A percentile compares a stretch with the other conserved stretches of the same genome.
Conservation (phyloP, 92 coral and sea anemone genomes). For the Phenganax marumi region DNA sequence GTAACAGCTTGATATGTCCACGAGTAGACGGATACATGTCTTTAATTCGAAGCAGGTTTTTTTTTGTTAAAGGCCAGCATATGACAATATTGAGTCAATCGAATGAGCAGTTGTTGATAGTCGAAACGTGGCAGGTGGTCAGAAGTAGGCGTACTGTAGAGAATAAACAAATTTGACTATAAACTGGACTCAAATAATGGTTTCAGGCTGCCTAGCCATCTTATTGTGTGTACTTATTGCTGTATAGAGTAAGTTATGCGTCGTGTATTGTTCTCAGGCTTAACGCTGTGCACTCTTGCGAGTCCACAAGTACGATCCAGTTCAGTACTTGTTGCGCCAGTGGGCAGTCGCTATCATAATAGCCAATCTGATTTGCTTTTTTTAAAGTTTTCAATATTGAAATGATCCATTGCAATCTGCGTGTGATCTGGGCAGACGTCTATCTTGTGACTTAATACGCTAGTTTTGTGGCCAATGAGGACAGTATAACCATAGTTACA, state of each 20-base stretch:
- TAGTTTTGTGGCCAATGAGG: background rate
- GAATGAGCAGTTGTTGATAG: background rate
- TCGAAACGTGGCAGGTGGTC: slow-evolving; percentile 4
- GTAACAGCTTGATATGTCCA: too few relatives aligned
- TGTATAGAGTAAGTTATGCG: too few relatives aligned
- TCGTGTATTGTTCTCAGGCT: background rate
- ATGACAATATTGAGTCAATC: background rate
- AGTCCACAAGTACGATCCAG: background rate
- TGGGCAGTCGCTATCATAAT: background rate
- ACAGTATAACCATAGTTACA: too few relatives aligned
- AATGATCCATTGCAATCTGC: background rate
- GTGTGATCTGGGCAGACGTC: background rate
- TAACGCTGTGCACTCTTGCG: background rate
- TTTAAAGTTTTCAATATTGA: background rate
- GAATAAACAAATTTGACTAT: background rate
- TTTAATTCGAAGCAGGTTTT: background rate
- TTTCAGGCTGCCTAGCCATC: background rate
- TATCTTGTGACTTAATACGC: too few relatives aligned
- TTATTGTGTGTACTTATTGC: too few relatives aligned
- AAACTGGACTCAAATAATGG: background rate
- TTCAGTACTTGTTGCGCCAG: background rate
- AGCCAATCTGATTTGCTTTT: background rate
- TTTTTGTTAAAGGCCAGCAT: background rate
- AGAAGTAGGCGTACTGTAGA: slow-evolving; percentile 8
- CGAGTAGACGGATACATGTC: too few relatives aligned